These are phyloP conservation scores for Chloebia gouldiae DNA, from an alignment of 2,113 vertebrate species.

Conservation along the genomic window DNA sequence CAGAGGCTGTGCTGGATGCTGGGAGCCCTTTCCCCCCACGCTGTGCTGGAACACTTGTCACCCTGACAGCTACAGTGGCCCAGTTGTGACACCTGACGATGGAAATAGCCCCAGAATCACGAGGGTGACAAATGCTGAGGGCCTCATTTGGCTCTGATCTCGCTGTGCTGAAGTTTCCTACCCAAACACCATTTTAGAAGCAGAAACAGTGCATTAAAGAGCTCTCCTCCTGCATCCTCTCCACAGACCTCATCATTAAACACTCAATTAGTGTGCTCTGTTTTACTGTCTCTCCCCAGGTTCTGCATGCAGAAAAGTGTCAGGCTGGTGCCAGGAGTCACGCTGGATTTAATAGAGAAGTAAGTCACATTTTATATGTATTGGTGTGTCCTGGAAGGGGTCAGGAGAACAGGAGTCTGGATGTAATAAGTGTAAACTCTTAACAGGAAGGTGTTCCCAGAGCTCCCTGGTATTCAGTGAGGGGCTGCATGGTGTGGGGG, in stretches of 20 bases:
- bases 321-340: slow-evolving; percentile 96
- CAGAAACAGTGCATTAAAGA: background rate
- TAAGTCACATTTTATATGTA: slow-evolving; percentile 66
- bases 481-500: background rate
- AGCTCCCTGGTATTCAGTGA: background rate
- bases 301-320: slow-evolving; percentile 99
- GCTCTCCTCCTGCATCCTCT: background rate
- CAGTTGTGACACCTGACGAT: background rate
- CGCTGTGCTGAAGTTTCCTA: background rate
- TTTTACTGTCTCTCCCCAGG: slow-evolving; percentile 74
- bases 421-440: background rate
- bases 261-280: background rate
- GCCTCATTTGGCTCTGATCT: background rate
- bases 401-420: background rate
- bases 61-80: background rate
- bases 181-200: background rate
- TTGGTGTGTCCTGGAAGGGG: background rate
- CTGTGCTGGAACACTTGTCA: background rate
- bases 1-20: background rate
- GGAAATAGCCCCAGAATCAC: background rate
- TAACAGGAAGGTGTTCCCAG: background rate
- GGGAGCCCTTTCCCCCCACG: background rate
- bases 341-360: slow-evolving; percentile 98
- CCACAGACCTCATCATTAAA: background rate
- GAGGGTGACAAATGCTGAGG: background rate